Conservation (phyloP, 2,797 vertebrate species). For the Gymnocypris eckloni region DNA sequence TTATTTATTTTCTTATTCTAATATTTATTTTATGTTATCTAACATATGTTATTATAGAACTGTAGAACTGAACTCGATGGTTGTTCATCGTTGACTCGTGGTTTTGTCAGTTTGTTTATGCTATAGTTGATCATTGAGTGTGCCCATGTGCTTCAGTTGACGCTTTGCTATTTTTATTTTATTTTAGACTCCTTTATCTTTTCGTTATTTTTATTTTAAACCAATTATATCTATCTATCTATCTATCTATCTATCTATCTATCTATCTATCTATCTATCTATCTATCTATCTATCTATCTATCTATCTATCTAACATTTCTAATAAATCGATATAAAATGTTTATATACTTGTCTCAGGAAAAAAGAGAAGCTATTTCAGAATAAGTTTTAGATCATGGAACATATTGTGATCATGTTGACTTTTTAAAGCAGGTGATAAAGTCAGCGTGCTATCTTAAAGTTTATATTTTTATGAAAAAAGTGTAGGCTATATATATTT, state of each 20-base stretch:
- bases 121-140: not conserved
- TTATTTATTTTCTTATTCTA: slow-evolving; percentile 1
- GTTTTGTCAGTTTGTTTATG: slow-evolving; percentile 11
- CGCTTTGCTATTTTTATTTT: not conserved
- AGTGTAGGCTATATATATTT: not conserved
- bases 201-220: not conserved
- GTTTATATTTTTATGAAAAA: not conserved
- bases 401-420: not conserved
- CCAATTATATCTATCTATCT: not conserved
- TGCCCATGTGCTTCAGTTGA: not conserved
- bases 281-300: slow-evolving; percentile 22
- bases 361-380: not conserved
- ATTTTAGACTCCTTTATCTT: not conserved
- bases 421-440: not conserved
- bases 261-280: slow-evolving; percentile 32
- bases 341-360: not conserved
- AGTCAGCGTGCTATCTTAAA: not conserved
- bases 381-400: not conserved
- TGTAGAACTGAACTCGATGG: not conserved
- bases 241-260: slow-evolving; percentile 9
- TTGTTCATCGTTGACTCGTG: not conserved
- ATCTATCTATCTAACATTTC: not conserved
- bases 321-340: not conserved
- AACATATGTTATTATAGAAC: too few species aligned
- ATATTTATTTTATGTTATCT: not conserved